Conservation (phyloP, 2,888 invertebrate species). For the Stenodema calcarata region DNA sequence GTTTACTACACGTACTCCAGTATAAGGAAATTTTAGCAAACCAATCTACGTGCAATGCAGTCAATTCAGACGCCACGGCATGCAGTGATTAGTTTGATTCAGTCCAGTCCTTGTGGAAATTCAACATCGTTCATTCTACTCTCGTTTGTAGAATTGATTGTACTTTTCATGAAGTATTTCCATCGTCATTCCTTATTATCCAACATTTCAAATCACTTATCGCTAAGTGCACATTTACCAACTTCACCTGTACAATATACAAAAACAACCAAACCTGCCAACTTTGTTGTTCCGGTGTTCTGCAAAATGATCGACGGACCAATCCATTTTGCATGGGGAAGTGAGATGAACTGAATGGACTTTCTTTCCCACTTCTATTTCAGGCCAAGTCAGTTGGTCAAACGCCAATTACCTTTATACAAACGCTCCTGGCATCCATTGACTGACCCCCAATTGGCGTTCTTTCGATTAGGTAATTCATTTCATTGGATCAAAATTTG, state of each 20-base stretch:
- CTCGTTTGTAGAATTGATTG: no score
- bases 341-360: constrained; percentile 1
- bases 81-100: no score
- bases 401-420: not conserved
- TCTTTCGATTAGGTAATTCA: not conserved
- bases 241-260: not conserved
- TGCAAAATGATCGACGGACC: constrained; percentile 12
- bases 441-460: not conserved
- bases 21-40: no score
- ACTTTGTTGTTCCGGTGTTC: constrained; percentile 30
- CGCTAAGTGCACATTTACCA: no score
- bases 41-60: no score
- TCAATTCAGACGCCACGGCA: no score
- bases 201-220: no score
- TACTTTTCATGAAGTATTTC: no score
- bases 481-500: not conserved
- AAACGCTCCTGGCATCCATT: not conserved
- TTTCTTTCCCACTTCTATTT: constrained; percentile 14
- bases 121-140: no score
- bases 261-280: not conserved
- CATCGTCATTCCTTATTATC: no score
- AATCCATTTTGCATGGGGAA: not conserved
- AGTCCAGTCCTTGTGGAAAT: no score
- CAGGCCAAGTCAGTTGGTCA: not conserved
- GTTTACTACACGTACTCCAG: no score